Percentiles rank a stretch among this genome's conserved stretches.
Conservation (phyloP, 2,888 invertebrate species). For the Melanostoma scalare region DNA sequence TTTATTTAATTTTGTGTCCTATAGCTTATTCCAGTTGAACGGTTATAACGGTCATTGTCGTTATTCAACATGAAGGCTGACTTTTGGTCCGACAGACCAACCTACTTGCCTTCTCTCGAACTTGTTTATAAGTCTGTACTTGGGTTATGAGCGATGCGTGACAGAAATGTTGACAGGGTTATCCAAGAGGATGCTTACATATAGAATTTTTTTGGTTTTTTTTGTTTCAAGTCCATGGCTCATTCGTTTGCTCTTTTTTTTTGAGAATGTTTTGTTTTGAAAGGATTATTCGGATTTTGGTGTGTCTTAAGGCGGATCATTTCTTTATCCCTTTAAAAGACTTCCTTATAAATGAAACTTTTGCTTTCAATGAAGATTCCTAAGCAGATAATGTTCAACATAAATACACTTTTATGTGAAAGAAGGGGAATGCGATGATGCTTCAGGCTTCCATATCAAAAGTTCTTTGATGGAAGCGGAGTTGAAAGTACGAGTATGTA, state of each 20-base stretch:
- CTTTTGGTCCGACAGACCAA: constrained; percentile 38
- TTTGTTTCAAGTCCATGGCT: background rate
- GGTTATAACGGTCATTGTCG: constrained; percentile 63
- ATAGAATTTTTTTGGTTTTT: constrained; percentile 4
- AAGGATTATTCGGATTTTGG: constrained; percentile 47
- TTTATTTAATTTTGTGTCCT: constrained; percentile 63
- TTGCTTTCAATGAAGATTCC: background rate
- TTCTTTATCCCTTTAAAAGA: constrained; percentile 11
- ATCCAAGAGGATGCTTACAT: constrained; percentile 11
- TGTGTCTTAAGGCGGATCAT: constrained; percentile 37
- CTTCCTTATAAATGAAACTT: background rate
- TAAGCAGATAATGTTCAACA: background rate
- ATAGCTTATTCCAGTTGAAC: constrained; percentile 54
- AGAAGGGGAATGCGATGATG: too few species aligned
- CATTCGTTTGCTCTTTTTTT: background rate
- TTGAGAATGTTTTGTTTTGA: constrained; percentile 37
- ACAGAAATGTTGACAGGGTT: constrained; percentile 57
- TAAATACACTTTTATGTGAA: background rate
- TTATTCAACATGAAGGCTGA: constrained; percentile 63
- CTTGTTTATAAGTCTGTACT: constrained; percentile 29
- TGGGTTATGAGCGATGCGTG: constrained; percentile 61
- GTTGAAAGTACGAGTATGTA: too few species aligned
- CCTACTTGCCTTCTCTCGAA: background rate
- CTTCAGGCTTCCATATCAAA: too few species aligned
- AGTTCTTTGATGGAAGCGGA: too few species aligned